phyloP scores from a whole-genome alignment of 2,797 vertebrate species.

The Alca torda region DNA sequence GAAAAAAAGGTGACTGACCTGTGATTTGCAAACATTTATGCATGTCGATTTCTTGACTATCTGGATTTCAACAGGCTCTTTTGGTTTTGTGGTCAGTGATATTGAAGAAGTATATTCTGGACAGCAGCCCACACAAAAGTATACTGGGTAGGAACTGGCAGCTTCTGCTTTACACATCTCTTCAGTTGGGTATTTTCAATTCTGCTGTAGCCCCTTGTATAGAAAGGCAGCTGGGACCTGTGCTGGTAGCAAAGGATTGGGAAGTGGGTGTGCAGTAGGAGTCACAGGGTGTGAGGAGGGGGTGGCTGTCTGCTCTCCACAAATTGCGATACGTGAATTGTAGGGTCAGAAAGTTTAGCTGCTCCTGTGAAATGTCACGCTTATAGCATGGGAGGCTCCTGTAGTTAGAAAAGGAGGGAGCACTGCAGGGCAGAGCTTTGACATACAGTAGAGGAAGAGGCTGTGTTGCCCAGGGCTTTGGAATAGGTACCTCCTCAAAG shows the following conservation, averaged over 20 bases:
- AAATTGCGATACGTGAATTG: accelerated
- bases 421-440: not conserved
- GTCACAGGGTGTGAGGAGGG: not conserved
- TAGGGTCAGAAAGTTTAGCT: not conserved
- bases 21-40: not conserved
- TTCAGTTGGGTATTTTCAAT: not conserved
- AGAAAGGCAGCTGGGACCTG: not conserved
- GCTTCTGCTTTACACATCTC: not conserved
- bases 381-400: not conserved
- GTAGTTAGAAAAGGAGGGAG: not conserved
- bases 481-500: not conserved
- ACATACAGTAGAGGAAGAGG: not conserved
- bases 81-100: not conserved
- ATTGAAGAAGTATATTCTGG: not conserved
- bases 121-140: not conserved
- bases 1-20: not conserved
- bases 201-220: not conserved
- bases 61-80: not conserved
- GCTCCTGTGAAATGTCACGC: not conserved
- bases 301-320: not conserved
- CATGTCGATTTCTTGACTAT: not conserved
- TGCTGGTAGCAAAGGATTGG: not conserved
- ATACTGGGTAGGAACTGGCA: not conserved
- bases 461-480: not conserved
- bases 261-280: not conserved